phyloP scores from a whole-genome alignment of 2,113 vertebrate species.

The Lamprotornis superbus region DNA sequence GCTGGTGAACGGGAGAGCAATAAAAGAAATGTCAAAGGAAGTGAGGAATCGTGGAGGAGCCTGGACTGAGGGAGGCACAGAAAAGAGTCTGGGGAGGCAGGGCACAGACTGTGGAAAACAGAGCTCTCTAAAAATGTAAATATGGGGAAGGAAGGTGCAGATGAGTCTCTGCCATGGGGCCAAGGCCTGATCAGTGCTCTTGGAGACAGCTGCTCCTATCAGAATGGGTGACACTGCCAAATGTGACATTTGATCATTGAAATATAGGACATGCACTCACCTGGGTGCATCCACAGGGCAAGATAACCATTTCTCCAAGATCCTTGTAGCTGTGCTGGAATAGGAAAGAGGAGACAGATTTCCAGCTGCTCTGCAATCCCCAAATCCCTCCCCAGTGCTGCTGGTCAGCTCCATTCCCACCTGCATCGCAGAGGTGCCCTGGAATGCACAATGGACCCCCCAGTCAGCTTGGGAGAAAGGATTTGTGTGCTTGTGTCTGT shows the following conservation, averaged over 20 bases:
- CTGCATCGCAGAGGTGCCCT: neutral
- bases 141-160: neutral
- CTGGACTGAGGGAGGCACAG: neutral
- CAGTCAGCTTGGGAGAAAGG: accelerated
- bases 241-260: neutral
- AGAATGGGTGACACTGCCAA: neutral
- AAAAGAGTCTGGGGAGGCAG: neutral
- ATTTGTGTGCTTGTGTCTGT: neutral
- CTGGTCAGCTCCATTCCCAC: neutral
- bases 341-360: neutral
- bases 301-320: neutral
- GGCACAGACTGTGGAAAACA: neutral
- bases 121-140: neutral
- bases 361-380: neutral
- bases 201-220: neutral
- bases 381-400: neutral
- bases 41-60: neutral
- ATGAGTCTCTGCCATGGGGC: neutral
- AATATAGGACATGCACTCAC: neutral
- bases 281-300: neutral
- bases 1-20: neutral
- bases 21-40: slow-evolving; percentile 38
- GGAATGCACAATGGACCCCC: neutral
- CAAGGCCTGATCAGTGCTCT: neutral
- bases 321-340: neutral